Conservation (phyloP, 2,113 vertebrate species). For the Sinocyclocheilus anophthalmus region DNA sequence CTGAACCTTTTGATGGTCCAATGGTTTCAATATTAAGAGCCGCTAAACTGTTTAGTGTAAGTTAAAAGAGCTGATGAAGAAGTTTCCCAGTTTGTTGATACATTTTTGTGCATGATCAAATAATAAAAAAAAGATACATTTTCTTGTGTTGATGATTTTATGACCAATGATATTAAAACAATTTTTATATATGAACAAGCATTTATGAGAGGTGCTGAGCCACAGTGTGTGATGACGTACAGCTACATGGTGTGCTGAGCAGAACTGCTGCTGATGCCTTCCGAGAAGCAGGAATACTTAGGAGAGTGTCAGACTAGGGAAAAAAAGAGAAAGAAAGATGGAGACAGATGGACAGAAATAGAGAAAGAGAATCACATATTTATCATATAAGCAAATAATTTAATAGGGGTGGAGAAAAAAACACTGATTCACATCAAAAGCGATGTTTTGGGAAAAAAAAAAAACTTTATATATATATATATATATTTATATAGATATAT, state of each 20-base stretch:
- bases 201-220: neutral
- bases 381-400: neutral
- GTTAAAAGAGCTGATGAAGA: neutral
- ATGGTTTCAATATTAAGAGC: neutral
- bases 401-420: neutral
- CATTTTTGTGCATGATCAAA: neutral
- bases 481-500: too few relatives aligned
- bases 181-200: neutral
- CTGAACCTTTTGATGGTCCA: neutral
- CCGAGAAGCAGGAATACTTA: constrained; percentile 57
- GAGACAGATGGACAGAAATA: neutral
- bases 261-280: constrained; percentile 63
- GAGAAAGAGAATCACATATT: neutral
- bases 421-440: neutral
- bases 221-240: constrained; percentile 64
- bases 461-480: too few relatives aligned
- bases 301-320: constrained; percentile 64
- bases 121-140: neutral
- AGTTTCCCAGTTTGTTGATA: neutral
- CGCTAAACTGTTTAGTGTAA: neutral
- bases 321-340: neutral
- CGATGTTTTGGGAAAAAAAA: neutral
- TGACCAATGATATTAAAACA: neutral
- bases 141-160: neutral
- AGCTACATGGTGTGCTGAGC: constrained; percentile 68